Evolutionary conservation across 2,797 vertebrate species (phyloP), one percentile per base, ranked within the genome.

Genomic region (Ispidina lecontei): DNA sequence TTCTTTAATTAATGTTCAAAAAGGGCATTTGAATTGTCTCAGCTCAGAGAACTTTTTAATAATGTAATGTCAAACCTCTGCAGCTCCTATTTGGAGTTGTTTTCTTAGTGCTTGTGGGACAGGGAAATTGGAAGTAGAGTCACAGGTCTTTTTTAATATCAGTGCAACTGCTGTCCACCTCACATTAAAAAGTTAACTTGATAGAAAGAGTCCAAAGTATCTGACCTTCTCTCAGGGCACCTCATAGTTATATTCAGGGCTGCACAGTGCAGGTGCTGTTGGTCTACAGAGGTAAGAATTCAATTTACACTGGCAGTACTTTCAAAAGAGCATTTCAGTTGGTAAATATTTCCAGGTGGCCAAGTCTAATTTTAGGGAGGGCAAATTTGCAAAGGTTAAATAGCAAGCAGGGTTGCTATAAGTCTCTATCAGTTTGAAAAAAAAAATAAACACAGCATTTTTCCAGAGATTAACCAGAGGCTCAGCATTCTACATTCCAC

Each of bases 311-410:
- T 91, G 93, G 65, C 58, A 33, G 43, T 51, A 39, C 60, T 72
- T 93, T 91, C 84, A 84, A 76, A 88, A 92, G 89, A 94, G 33
- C 28, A 84, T 91, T 96, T 93, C 41, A 49, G 52, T 90, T 85
- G 88, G 95, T 97, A 97, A 98, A 96, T 95, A 97, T 97, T 97
- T 96, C 95, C 95, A 97, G 77, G 88, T 96, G 89, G 67, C 72
- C 90, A 77, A 68, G 37, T 96, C 94, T 96, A 94, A 97, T 96
- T 97, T 97, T 97, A 96, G 93, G 84, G 95, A 96, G 67, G 91
- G 93, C 37, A 97, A 88, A 89, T 96, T 96, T 97, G 76, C 87
- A 97, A 94, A 97, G 73, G 64, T 95, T 95, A 97, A 96, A 91
- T 85, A 96, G 84, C 84, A 97, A 87, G 62, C 60, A 84, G 85